Percentiles rank a stretch among this genome's conserved stretches.
phyloP scores from a whole-genome alignment of 2,797 vertebrate genomes.

The Anabacerthia variegaticeps region DNA sequence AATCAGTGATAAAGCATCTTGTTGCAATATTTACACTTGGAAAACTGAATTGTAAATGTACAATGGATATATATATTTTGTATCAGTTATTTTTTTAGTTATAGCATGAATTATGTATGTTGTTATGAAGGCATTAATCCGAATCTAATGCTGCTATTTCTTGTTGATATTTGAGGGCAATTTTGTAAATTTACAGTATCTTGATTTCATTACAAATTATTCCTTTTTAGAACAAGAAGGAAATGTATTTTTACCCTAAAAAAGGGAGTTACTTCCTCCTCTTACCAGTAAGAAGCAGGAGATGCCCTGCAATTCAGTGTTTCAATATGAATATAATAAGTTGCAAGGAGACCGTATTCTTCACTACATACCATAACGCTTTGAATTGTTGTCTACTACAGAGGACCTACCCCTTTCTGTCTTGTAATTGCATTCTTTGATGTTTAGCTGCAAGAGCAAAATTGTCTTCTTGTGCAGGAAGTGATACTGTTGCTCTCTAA shows the following conservation, averaged over 20 bases:
- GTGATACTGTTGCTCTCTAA: not conserved
- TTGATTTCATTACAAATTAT: not conserved
- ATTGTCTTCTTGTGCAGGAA: not conserved
- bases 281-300: not conserved
- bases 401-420: not conserved
- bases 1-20: not conserved
- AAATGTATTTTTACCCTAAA: not conserved
- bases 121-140: not conserved
- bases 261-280: not conserved
- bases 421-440: not conserved
- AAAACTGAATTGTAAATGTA: constrained; percentile 1
- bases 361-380: not conserved
- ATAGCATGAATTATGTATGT: not conserved
- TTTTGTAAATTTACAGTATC: not conserved
- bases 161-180: not conserved
- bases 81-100: not conserved
- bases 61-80: not conserved
- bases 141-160: not conserved
- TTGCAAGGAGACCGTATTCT: not conserved
- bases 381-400: not conserved
- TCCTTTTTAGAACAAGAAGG: not conserved
- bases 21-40: not conserved
- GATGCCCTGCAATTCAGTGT: not conserved
- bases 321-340: not conserved
- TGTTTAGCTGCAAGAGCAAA: not conserved